Base-by-base conservation (phyloP, 64 coral and sea anemone genomes). In the Montipora cactus region DNA sequence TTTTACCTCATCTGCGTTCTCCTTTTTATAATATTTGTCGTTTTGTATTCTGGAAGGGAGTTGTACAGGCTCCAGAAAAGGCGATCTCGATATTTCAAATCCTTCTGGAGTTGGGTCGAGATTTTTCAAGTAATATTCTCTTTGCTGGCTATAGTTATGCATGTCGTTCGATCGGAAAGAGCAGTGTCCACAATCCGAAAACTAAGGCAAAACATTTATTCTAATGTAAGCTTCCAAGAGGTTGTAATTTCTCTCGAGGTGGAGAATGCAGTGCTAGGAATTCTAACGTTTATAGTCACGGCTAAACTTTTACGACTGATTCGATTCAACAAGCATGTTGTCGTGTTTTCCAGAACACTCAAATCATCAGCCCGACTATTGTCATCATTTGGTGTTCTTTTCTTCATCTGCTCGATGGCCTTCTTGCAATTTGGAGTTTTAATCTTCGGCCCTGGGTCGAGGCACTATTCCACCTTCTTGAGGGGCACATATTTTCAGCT, bases 1-100 rank as follows among this genome's bases (percentile, higher is more conserved):
- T 95, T 95, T 69, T 95, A 87, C 49, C 45, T 78, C 12, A 48
- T 95, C 23, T 95, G 93, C 67, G 68, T 90, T 16, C 88, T 95
- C 18, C 37, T 95, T 5, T 95, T 95, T 21, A 53, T 95, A 21
- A 77, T 90, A 47, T 95, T 95, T 66, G 88, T 94, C 20, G 5
- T 90, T 8, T 75, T 83, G 8, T 95, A 90, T 58, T 46, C 90
- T 72, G 88, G 89, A 72, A 44, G 59, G n/a, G 93, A 95, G 80
- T 78, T 79, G 57, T 90, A 89, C 79, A 67, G 74, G 59, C 16
- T 95, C 10, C 76, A 71, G 3, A 61, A 45, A 44, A 75, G 53
- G 3, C 59, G 93, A 4, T 53, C 57, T 7, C 73, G 53, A 13
- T 95, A 90, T 59, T 86, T 90, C 47, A 90, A 86, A 71, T 86